Evolutionary conservation across 2,797 vertebrate genomes (phyloP).

Genomic region (Lepilemur septentrionalis): DNA sequence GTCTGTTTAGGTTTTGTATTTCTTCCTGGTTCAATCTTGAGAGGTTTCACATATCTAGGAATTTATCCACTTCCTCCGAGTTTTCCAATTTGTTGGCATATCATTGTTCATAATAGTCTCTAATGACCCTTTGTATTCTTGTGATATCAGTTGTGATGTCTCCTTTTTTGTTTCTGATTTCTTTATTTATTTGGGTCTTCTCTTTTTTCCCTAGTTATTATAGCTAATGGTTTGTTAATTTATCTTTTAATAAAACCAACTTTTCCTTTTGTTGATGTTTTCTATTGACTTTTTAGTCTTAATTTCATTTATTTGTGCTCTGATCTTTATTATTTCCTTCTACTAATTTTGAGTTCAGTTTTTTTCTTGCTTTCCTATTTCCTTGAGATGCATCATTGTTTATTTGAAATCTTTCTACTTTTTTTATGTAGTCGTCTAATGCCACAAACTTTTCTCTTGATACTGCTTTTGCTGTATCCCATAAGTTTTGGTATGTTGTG

Average conservation of each 20-base stretch:
- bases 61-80: neutral
- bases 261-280: neutral
- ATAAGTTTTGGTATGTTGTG: too few species aligned
- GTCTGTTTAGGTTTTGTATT: neutral
- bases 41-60: neutral
- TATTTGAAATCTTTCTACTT: too few species aligned
- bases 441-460: too few species aligned
- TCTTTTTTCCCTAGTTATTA: neutral
- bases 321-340: neutral
- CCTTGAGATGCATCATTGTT: too few species aligned
- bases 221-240: neutral
- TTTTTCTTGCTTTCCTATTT: too few species aligned
- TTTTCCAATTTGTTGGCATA: neutral
- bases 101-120: neutral
- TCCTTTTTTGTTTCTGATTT: neutral
- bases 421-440: too few species aligned
- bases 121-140: neutral
- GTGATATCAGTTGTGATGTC: neutral
- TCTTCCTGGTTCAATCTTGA: neutral
- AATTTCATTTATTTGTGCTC: neutral
- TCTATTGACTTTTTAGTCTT: neutral
- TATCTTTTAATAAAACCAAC: neutral
- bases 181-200: neutral
- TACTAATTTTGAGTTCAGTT: too few species aligned
- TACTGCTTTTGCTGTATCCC: too few species aligned